A percentile compares a stretch with the other conserved stretches of the same genome.
Evolutionary conservation across 2,113 vertebrate genomes (phyloP).

Genomic region (Cairina moschata): DNA sequence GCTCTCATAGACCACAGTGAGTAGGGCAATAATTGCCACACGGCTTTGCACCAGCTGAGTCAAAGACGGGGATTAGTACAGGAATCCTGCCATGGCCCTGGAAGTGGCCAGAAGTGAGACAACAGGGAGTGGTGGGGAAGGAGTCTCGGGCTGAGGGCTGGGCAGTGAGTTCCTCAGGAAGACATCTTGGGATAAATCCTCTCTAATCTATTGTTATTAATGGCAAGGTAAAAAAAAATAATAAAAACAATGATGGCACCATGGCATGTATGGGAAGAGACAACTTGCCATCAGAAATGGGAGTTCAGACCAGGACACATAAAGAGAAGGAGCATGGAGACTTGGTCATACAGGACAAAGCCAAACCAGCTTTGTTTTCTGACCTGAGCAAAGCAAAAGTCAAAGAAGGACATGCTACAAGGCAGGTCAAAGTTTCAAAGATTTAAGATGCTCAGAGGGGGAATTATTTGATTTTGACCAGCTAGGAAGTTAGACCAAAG

Average conservation of each 20-base stretch:
- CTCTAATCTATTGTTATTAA: rapidly evolving
- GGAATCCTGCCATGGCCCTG: not conserved
- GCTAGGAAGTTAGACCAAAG: not conserved
- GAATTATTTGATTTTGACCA: not conserved
- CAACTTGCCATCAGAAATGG: not conserved
- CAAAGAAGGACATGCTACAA: not conserved
- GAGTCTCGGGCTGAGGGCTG: not conserved
- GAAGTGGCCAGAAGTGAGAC: not conserved
- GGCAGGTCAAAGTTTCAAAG: not conserved
- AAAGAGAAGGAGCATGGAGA: not conserved
- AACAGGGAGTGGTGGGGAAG: not conserved
- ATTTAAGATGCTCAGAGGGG: not conserved
- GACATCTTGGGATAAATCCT: not conserved
- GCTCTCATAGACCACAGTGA: not conserved
- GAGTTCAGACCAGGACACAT: not conserved
- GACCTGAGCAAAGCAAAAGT: not conserved
- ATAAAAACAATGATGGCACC: not conserved
- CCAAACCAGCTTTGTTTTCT: not conserved
- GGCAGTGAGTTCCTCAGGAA: not conserved
- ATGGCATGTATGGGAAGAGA: not conserved
- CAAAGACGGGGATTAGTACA: not conserved
- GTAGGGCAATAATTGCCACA: no score
- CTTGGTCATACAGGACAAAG: rapidly evolving
- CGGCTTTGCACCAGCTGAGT: not conserved
- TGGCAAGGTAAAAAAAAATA: not conserved